Evolutionary conservation across 2,113 vertebrate species (phyloP), one percentile per base, ranked within the genome.

Genomic region (Ramphastos sulfuratus): DNA sequence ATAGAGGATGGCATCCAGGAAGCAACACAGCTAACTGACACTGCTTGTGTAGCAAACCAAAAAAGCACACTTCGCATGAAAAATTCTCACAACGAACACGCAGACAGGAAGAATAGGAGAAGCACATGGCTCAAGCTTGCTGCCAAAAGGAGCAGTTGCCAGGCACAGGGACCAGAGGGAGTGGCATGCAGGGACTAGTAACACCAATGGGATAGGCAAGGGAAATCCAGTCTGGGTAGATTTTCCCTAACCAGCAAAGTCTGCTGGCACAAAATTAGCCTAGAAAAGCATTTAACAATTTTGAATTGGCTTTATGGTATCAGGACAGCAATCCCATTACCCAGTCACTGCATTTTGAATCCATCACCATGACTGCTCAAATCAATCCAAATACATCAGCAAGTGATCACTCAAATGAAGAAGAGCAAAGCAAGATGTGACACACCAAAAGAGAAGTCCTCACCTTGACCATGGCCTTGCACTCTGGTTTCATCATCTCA

Each of bases 401-500:
- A 80, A 80, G 50, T 10, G 8, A 74, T 17, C 24, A 37, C 21
- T 84, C 54, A 21, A 21, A 76, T 3, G 15, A 87, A 64, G 35
- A 74, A 46, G 21, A 67, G 19, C 5, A 60, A 89, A 89, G 19
- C 30, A 69, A 35, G 58, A 75, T 16, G 14, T 82, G 37, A 69
- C 58, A 89, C 48, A 33, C 7, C 16, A n/a, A n/a, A 65, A 66
- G 31, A 65, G 13, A 83, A 17, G 82, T 46, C 6, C 83, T 96
- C 80, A 95, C 92, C 92, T 93, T 82, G 37, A 85, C 31, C 37
- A 60, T 1, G 23, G 11, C 46, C 39, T 84, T 84, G 65, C 42
- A 54, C 69, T 83, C 59, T 86, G 58, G 61, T 81, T 77, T 86
- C 80, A 78, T 37, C 88, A 75, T 33, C 95, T 93, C 48, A 72